Percentiles rank a stretch among this genome's conserved stretches.
Conservation (phyloP, 2,888 invertebrate species). For the Anodontia alba region DNA sequence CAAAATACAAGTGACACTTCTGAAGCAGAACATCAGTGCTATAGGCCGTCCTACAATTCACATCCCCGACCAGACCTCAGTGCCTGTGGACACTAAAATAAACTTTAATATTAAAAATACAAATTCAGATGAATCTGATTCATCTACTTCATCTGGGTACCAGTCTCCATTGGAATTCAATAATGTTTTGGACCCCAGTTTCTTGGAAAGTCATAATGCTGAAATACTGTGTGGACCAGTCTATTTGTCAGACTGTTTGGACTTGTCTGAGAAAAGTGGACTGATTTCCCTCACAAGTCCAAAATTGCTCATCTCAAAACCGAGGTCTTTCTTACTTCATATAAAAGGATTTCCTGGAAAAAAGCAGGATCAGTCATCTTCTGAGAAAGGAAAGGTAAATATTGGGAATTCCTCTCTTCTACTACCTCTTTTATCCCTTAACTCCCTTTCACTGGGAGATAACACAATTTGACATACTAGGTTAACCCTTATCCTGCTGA, state of each 20-base stretch:
- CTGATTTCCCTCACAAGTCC: conserved; percentile 95
- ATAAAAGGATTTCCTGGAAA: conserved; percentile 79
- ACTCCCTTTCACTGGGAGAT: no score
- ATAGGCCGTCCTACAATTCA: conserved; percentile 84
- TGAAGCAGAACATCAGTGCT: conserved; percentile 90
- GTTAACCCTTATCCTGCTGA: no score
- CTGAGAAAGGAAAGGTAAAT: conserved; percentile 67
- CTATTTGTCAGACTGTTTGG: conserved; percentile 92
- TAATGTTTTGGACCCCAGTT: conserved; percentile 87
- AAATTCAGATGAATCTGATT: conserved; percentile 38
- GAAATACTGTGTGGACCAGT: conserved; percentile 96
- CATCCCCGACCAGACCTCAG: conserved; percentile 41
- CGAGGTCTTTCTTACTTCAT: conserved; percentile 82
- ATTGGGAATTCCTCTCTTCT: no score
- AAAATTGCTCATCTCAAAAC: conserved; percentile 81
- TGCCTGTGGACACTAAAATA: conserved; percentile 63
- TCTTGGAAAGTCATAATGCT: conserved; percentile 94
- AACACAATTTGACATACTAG: neutral
- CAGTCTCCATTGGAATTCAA: conserved; percentile 49
- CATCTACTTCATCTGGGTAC: conserved; percentile 35
- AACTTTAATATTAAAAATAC: conserved; percentile 60
- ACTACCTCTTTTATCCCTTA: no score
- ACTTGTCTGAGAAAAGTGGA: conserved; percentile 93
- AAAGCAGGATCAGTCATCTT: conserved; percentile 51
- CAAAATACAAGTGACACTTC: conserved; percentile 90